A percentile compares a stretch with the other conserved stretches of the same genome.
phyloP scores from a whole-genome alignment of 2,113 vertebrate genomes.

The Pelecanus crispus region DNA sequence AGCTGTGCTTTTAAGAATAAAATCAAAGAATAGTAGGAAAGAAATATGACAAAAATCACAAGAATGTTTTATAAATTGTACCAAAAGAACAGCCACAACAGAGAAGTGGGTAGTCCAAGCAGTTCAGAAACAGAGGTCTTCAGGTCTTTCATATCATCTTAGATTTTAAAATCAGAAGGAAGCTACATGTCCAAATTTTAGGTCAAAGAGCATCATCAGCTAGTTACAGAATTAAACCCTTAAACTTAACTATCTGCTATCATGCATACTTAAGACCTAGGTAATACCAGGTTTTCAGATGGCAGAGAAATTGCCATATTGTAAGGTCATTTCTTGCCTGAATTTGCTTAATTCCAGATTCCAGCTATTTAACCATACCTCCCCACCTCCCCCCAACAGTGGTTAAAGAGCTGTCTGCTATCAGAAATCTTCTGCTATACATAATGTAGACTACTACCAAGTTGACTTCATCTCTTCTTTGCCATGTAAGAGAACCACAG shows the following conservation, averaged over 20 bases:
- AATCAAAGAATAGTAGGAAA: background rate
- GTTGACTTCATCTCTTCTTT: background rate
- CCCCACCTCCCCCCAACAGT: no score
- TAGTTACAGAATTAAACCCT: background rate
- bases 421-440: background rate
- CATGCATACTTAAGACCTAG: background rate
- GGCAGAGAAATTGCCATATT: background rate
- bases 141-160: background rate
- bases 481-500: background rate
- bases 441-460: background rate
- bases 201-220: background rate
- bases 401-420: background rate
- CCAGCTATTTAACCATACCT: background rate
- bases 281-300: background rate
- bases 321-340: background rate
- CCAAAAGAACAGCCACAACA: background rate
- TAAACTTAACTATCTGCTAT: background rate
- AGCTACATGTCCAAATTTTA: background rate
- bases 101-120: background rate
- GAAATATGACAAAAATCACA: background rate
- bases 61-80: background rate
- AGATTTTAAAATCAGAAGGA: background rate
- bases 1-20: background rate
- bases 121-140: background rate
- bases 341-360: background rate